Conservation (phyloP, 2,888 invertebrate genomes). For the Eupithecia vulgata region DNA sequence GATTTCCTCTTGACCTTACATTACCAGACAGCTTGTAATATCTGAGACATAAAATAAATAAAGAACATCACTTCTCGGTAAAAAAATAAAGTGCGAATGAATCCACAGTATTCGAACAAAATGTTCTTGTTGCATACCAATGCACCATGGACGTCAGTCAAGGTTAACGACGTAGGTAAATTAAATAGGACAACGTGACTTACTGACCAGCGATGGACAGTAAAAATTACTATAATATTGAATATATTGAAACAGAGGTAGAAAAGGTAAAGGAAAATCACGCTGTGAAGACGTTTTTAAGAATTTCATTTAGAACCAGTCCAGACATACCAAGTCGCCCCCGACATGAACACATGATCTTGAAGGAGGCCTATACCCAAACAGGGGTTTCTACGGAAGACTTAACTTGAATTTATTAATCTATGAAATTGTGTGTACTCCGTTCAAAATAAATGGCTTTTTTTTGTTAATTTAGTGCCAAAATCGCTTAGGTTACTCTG, state of each 20-base stretch:
- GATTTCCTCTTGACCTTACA: not conserved
- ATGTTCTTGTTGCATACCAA: constrained; percentile 43
- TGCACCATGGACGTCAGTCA: constrained; percentile 28
- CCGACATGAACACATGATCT: not conserved
- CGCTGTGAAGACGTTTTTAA: not conserved
- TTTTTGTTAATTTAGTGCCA: constrained; percentile 37
- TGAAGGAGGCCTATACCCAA: not conserved
- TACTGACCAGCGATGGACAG: not conserved
- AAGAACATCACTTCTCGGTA: constrained; percentile 35
- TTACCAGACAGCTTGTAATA: not conserved
- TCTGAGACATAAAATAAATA: constrained; percentile 13
- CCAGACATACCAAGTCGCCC: not conserved
- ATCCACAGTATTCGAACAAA: constrained; percentile 40
- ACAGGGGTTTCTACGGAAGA: not conserved
- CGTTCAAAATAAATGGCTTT: not conserved
- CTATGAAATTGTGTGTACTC: no score
- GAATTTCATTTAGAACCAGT: no score
- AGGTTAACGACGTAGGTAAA: constrained; percentile 10
- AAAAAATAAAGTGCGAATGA: constrained; percentile 38
- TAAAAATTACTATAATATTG: no score
- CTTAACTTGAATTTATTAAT: not conserved
- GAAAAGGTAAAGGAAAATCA: no score
- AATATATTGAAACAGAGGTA: no score
- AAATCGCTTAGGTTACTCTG: constrained; percentile 38
- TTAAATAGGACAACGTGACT: not conserved